Evolutionary conservation across 2,797 vertebrate genomes (phyloP).

Genomic region (Acestrorhynchus altus): DNA sequence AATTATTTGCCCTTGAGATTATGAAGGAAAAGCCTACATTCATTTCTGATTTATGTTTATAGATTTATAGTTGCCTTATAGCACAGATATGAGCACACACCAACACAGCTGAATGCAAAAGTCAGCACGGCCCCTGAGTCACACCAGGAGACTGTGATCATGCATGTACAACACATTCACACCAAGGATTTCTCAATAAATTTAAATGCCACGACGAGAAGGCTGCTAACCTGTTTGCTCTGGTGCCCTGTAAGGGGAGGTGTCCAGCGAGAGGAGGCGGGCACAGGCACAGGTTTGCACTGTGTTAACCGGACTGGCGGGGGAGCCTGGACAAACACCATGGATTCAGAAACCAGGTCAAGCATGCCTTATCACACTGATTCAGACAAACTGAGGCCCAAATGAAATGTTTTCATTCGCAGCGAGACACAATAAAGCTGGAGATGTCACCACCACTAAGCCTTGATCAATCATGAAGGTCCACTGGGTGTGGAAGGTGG

Average conservation of each 20-base stretch:
- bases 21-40: too few relatives aligned
- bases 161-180: background rate
- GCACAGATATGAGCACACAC: too few relatives aligned
- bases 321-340: slow-evolving; percentile 74
- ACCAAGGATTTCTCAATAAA: background rate
- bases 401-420: background rate
- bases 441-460: background rate
- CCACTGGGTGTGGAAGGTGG: background rate
- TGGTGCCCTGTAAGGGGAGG: slow-evolving; percentile 63
- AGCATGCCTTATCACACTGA: background rate
- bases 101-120: background rate
- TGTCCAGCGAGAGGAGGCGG: slow-evolving; percentile 79
- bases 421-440: background rate
- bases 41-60: too few relatives aligned
- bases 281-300: slow-evolving; percentile 67
- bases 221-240: slow-evolving; percentile 69
- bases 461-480: background rate
- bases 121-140: background rate
- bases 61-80: too few relatives aligned
- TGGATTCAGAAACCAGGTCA: background rate
- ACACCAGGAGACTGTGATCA: background rate
- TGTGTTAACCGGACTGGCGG: slow-evolving; percentile 77
- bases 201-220: background rate
- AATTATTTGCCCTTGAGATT: background rate
- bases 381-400: background rate